Base-by-base conservation (phyloP, 2,113 vertebrate genomes). In the Bubalus kerabau region DNA sequence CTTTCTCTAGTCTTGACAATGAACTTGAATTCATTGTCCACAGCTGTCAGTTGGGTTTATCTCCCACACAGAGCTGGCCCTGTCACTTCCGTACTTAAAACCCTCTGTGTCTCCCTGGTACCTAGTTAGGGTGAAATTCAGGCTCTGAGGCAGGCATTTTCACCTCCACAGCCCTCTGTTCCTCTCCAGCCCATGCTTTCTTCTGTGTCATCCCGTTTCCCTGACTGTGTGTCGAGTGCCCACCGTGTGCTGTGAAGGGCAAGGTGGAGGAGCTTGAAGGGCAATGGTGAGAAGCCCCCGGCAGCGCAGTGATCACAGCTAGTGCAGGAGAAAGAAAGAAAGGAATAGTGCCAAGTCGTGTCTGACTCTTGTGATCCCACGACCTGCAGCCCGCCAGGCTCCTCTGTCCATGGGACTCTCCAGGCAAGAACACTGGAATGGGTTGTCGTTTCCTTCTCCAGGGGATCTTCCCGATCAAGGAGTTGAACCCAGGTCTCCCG, bases 201-300 rank as follows among this genome's bases (percentile, higher is more conserved):
- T 24, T 2, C 36, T 9, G 16, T 2, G 15, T 3, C 2, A 0
- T 28, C n/a, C 30, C 5, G 15, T 57, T 56, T 48, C 19, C 28
- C 11, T 24, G 48, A 57, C 21, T 1, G 2, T 52, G 24, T 21
- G 13, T 78, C 7, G 5, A 16, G 9, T 6, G 15, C 40, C 76
- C 36, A 43, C 57, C 50, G 3, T 0, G 1, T 9, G 21, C 50
- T 3, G 0, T 0, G 6, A 48, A 24, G 15, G 9, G 19, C 9
- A 21, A 28, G 9, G 23, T 15, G 14, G 2, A 3, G n/a, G 40
- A 54, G 56, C 46, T 16, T 32, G n/a, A 30, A n/a, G 24, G 26
- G 12, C 46, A 7, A 36, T 7, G 57, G 6, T 74, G 78, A 78
- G 48, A 43, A 80, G 80, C 28, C 36, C 32, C 89, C 19, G 64